Base-by-base conservation (phyloP, 2,113 vertebrate species). In the Mormyrus iriodes region DNA sequence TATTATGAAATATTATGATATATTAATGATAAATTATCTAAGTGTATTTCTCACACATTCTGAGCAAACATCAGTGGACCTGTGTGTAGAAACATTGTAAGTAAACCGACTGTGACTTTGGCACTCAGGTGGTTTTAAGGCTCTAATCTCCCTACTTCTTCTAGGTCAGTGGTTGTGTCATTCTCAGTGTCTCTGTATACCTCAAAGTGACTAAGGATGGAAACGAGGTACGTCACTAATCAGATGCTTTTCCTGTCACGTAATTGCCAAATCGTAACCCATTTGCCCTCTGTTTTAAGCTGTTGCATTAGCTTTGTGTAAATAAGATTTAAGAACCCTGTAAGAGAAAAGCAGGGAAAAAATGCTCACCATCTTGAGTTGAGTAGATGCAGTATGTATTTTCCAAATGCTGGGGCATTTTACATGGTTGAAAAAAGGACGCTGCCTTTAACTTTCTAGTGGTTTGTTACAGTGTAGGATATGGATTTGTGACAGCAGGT, bases 301-400 rank as follows among this genome's bases (percentile, higher is more conserved):
- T 44, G 52, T 58, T 91, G 88, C 91, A 65, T 69, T 91, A 88
- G 90, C 53, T 91, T 58, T 44, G 65, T 35, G 13, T 73, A 35
- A 73, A 73, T 73, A 35, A 31, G n/a, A 73, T 73, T 73, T 73
- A n/a, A 73, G 27, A 73, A 35, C 12, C 65, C 31, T 27, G n/a
- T 69, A 69, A 69, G 24, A 31, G n/a, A 9, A 3, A 69, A 27
- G 31, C 3, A 13, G 31, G 31, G 27, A 31, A 69, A 69, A 69
- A 69, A 31, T 69, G 8, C 1, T 15, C 51, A n/a, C n/a, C n/a
- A 53, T 9, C 51, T 31, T 69, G 10, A 69, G 8, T n/a, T n/a
- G n/a, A n/a, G n/a, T n/a, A n/a, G n/a, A n/a, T n/a, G n/a, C n/a
- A n/a, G n/a, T n/a, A n/a, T n/a, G n/a, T n/a, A n/a, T n/a, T n/a